Evolutionary conservation across 2,797 vertebrate genomes (phyloP).

Genomic region (Aeoliscus strigatus): DNA sequence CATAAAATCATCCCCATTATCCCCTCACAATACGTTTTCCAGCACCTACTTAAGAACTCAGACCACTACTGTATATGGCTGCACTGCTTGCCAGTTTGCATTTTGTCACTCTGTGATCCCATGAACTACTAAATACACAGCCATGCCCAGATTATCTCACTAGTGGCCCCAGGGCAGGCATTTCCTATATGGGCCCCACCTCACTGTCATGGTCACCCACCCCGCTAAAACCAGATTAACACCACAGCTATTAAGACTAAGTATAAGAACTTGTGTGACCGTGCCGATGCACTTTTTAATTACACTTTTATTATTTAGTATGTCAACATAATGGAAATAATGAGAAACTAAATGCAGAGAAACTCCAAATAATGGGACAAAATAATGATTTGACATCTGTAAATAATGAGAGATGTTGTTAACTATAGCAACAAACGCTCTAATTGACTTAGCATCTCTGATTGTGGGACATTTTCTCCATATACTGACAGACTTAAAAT

Average conservation of each 20-base stretch:
- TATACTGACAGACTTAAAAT: too few relatives aligned
- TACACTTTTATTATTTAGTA: too few relatives aligned
- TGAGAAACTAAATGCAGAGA: too few relatives aligned
- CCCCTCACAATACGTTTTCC: constrained; percentile 42
- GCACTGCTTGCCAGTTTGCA: constrained; percentile 41
- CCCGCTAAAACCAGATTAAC: constrained; percentile 9
- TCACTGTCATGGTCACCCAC: constrained; percentile 41
- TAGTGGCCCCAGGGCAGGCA: constrained; percentile 45
- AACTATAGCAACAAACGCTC: too few relatives aligned
- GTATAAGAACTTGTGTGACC: too few relatives aligned
- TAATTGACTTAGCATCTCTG: too few relatives aligned
- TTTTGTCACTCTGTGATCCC: constrained; percentile 55
- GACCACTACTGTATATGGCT: constrained; percentile 23
- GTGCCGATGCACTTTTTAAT: too few relatives aligned
- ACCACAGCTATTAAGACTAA: not conserved
- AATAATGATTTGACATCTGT: too few relatives aligned
- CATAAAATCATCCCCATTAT: constrained; percentile 54
- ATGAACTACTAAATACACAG: constrained; percentile 49
- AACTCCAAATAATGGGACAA: too few relatives aligned
- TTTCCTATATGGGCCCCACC: constrained; percentile 51
- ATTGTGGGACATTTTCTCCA: too few relatives aligned
- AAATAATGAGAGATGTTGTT: too few relatives aligned
- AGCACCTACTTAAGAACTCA: constrained; percentile 41
- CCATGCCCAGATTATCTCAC: constrained; percentile 43
- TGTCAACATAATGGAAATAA: too few relatives aligned